Evolutionary conservation across 2,888 invertebrate species (phyloP).

Genomic region (Pristionchus japonicus): DNA sequence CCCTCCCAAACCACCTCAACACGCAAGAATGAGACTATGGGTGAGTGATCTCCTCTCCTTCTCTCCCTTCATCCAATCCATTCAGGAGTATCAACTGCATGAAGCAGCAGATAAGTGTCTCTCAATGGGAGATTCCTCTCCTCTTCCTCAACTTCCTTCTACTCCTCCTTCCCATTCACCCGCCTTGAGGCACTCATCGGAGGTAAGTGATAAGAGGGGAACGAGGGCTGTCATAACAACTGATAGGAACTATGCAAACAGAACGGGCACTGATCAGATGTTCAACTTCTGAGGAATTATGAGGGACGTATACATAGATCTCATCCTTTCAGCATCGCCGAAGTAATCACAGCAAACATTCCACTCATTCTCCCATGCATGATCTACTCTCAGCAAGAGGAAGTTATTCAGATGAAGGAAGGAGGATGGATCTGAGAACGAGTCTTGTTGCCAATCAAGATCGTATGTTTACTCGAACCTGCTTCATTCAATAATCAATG

Average conservation of each 20-base stretch:
- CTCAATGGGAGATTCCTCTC: constrained; percentile 50
- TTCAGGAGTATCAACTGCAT: constrained; percentile 64
- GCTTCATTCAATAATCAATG: neutral
- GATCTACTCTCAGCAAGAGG: neutral
- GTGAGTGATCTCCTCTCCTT: neutral
- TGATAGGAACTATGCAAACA: too few species aligned
- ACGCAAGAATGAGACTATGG: constrained; percentile 33
- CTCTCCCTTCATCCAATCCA: neutral
- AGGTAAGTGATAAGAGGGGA: too few species aligned
- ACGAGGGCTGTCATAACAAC: too few species aligned
- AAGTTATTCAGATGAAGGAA: constrained; percentile 5
- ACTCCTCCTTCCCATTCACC: constrained; percentile 26
- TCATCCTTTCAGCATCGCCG: constrained; percentile 19
- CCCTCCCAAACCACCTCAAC: constrained; percentile 41
- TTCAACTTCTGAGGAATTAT: neutral
- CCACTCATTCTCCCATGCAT: neutral
- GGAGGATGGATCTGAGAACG: constrained; percentile 24
- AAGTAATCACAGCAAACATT: constrained; percentile 14
- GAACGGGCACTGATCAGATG: neutral
- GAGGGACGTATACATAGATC: too few species aligned
- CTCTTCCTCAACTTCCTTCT: constrained; percentile 19
- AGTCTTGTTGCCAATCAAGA: constrained; percentile 37
- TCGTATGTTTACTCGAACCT: neutral
- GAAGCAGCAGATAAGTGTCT: constrained; percentile 69
- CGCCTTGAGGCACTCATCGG: neutral